Conservation (phyloP, 2,113 vertebrate genomes). For the Propithecus coquereli region DNA sequence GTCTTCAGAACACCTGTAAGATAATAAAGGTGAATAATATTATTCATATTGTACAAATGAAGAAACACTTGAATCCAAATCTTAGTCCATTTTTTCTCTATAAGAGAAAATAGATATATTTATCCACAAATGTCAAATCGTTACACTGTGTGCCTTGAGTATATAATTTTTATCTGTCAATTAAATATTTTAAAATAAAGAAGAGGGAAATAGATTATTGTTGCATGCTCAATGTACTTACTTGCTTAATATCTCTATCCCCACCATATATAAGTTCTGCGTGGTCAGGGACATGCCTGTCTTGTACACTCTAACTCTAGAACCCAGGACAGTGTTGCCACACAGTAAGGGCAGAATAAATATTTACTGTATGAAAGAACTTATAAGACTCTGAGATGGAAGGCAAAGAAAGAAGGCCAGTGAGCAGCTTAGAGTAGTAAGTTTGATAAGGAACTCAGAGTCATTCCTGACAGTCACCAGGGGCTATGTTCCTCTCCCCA, state of each 20-base stretch:
- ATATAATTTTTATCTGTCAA: not conserved
- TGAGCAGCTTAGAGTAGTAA: not conserved
- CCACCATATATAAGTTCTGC: not conserved
- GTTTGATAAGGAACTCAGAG: not conserved
- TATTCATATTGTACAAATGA: not conserved
- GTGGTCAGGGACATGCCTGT: not conserved
- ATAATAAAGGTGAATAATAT: not conserved
- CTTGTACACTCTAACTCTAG: not conserved
- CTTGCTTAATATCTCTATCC: not conserved
- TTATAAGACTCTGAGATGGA: not conserved
- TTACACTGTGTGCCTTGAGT: not conserved
- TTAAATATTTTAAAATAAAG: not conserved
- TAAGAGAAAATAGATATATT: not conserved
- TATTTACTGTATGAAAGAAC: not conserved
- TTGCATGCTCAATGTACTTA: not conserved
- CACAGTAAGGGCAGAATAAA: not conserved
- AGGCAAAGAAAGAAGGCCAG: not conserved
- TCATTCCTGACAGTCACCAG: not conserved
- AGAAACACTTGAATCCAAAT: not conserved
- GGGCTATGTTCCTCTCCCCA: not conserved
- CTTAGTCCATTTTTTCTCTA: not conserved
- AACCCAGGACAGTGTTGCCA: not conserved
- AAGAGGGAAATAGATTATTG: not conserved
- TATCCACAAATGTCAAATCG: not conserved
- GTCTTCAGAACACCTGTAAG: not conserved